Conservation (phyloP, 2,797 vertebrate species). For the Sylvilagus floridanus region DNA sequence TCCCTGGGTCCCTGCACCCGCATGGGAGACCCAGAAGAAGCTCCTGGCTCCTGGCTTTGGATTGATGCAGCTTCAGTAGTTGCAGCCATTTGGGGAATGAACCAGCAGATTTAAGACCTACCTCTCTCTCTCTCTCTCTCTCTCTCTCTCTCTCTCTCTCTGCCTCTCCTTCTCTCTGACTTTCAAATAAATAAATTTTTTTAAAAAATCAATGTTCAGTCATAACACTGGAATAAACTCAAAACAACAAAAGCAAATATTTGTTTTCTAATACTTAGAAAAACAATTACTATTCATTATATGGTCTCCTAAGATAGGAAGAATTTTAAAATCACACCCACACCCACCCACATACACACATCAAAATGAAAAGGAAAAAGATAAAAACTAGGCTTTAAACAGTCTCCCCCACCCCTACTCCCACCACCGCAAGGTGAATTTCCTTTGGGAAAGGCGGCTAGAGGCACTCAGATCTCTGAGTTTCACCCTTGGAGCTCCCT, state of each 20-base stretch:
- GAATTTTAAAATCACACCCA: not conserved
- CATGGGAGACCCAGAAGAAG: no score
- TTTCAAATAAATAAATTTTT: not conserved
- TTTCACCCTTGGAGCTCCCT: not conserved
- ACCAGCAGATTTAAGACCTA: no score
- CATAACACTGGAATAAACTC: constrained; percentile 14
- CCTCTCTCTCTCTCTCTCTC: no score
- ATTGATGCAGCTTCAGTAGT: no score
- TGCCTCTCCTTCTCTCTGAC: no score
- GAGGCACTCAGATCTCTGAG: not conserved
- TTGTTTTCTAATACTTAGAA: not conserved
- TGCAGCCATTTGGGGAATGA: no score
- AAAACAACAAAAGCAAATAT: not conserved
- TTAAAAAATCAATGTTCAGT: not conserved
- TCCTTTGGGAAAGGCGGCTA: not conserved
- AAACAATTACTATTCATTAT: not conserved
- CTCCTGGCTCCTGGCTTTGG: no score
- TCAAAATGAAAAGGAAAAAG: not conserved
- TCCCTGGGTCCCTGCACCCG: no score
- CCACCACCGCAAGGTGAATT: not conserved
- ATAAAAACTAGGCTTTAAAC: not conserved
- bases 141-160: no score
- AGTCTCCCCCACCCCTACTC: not conserved
- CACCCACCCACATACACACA: not conserved
- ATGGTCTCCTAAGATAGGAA: not conserved